Base-by-base conservation (phyloP, 2,113 vertebrate species). In the Chascanopsetta lugubris region DNA sequence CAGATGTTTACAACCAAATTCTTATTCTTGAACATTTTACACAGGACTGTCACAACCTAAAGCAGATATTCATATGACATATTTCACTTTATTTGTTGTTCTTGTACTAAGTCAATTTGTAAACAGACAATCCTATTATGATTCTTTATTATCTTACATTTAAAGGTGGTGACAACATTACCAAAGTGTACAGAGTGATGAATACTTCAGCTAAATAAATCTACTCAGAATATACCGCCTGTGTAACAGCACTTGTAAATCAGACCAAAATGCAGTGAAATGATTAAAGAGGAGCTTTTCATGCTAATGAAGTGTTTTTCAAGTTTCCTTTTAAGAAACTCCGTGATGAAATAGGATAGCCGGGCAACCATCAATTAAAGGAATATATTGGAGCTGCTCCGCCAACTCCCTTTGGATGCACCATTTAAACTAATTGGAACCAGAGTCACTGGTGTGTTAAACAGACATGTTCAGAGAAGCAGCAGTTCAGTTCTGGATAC, bases 371-470 rank as follows among this genome's bases (percentile, higher is more conserved):
- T 83, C 85, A 87, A 85, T 88, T 89, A 84, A 77, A 75, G 43
- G 74, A 78, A 70, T 77, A 72, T 76, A 72, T 67, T 21, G 54
- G 64, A 60, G 79, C 66, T 73, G 55, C 72, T 76, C 30, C 1
- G 26, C 59, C 27, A 75, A 69, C 56, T 85, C 42, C 74, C 72
- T 78, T 77, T 84, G 73, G 53, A 79, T 82, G 68, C 45, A 80
- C 63, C 69, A 66, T 85, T 86, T 73, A 82, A 70, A 51, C 65
- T 88, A 88, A 89, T 87, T 89, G 80, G 72, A 87, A 86, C 54
- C 89, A 89, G 85, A 84, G 47, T 18, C 0, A 11, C 63, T 69
- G 61, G 75, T 74, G 76, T 85, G 78, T 85, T 84, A 79, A 80
- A 80, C 67, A 68, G 74, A 59, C 79, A 74, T 79, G 50, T 75